Base-by-base conservation (phyloP, 2,888 invertebrate species). In the Andricus curvator region DNA sequence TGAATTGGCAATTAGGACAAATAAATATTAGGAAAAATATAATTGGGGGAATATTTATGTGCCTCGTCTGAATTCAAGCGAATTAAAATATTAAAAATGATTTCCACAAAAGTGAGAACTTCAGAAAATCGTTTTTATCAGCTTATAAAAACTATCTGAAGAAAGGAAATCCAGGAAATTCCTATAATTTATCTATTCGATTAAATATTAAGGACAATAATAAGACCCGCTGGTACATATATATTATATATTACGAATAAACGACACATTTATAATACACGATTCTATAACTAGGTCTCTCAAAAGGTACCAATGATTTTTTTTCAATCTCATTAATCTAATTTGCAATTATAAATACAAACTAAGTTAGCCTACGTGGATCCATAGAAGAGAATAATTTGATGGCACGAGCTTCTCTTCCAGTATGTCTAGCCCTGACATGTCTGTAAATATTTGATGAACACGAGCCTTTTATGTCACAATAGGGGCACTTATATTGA, bases 401-500 rank as follows among this genome's bases (percentile, higher is more conserved):
- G 74, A 90, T 84, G 20, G 88, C 90, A 76, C 86, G 86, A 0
- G 89, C 88, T 20, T 85, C 78, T 77, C 83, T 83, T 20, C 88
- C 89, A n/a, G 65, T 22, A 78, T 91, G 91, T 8, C 88, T 86
- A n/a, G 88, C 84, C 64, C 90, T 85, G 4, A 90, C 89, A 81
- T 91, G 91, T 74, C 91, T 87, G 22, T 89, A 90, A 82, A 91
- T 88, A 66, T 90, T 91, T 8, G 90, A 89, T 17, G 91, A 90
- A 60, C 89, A 90, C n/a, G 89, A 89, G 2, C 89, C 88, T 17
- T 86, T 82, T 77, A 88, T 86, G 11, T 88, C 86, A 81, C 93
- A 93, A 78, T 92, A 88, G 4, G 92, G 90, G 74, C 92, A 92
- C 80, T 89, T 86, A 80, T 91, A 92, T 60, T 90, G 89, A 66